A percentile compares a stretch with the other conserved stretches of the same genome.
phyloP scores from a whole-genome alignment of 2,888 invertebrate genomes.

The Blomia tropicalis region DNA sequence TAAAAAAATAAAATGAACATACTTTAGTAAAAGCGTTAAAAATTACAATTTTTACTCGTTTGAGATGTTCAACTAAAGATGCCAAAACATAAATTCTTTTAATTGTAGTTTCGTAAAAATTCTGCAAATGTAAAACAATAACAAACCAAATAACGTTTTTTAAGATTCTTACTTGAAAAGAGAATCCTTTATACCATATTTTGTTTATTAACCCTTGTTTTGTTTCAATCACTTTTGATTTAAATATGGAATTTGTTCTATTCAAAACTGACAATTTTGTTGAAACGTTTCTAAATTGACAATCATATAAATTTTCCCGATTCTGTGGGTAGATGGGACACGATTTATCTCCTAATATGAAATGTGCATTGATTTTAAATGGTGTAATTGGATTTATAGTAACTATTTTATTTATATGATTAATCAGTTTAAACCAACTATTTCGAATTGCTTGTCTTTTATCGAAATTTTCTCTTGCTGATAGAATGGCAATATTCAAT shows the following conservation, averaged over 20 bases:
- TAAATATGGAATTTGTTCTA: neutral
- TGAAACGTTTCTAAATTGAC: no score
- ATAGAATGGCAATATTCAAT: constrained; percentile 31
- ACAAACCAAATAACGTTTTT: neutral
- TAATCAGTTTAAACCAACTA: constrained; percentile 31
- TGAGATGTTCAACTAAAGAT: neutral
- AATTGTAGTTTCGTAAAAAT: neutral
- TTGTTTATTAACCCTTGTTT: neutral
- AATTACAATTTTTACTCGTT: neutral
- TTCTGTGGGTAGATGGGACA: constrained; percentile 17
- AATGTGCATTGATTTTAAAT: constrained; percentile 8
- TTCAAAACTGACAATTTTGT: neutral
- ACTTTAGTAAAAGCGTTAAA: constrained; percentile 19
- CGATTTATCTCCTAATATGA: constrained; percentile 17
- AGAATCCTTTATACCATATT: constrained; percentile 3
- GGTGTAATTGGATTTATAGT: neutral
- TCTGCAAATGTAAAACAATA: neutral
- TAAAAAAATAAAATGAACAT: neutral
- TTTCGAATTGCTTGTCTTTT: constrained; percentile 30
- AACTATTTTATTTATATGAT: constrained; percentile 20
- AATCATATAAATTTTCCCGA: constrained; percentile 14
- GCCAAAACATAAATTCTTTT: neutral
- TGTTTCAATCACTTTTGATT: neutral
- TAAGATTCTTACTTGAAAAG: constrained; percentile 13
- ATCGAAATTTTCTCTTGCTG: constrained; percentile 31